phyloP scores from a whole-genome alignment of 2,797 vertebrate species.

The Lemur catta region DNA sequence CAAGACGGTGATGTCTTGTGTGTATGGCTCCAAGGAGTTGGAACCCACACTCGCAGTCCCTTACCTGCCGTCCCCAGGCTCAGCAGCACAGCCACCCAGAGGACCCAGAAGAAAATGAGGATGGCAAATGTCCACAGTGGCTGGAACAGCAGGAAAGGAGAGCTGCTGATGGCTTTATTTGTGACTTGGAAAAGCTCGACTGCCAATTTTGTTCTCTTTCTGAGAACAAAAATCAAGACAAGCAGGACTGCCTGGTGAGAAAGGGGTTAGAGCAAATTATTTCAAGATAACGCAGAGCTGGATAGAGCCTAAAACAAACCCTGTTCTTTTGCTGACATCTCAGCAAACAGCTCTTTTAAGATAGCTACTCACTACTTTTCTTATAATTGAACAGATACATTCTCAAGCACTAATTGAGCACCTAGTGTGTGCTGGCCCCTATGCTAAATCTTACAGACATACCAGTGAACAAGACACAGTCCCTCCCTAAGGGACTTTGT shows the following conservation, averaged over 20 bases:
- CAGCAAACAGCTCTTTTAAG: neutral
- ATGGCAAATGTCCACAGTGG: slow-evolving; percentile 85
- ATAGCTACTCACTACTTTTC: neutral
- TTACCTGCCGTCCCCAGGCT: slow-evolving; percentile 87
- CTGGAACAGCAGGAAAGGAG: slow-evolving; percentile 84
- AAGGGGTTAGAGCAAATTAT: slow-evolving; percentile 41
- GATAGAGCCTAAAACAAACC: neutral
- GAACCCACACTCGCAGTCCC: neutral
- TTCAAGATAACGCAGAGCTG: neutral
- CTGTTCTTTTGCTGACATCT: neutral
- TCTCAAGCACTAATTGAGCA: neutral
- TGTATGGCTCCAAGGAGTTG: fast-evolving
- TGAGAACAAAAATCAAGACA: slow-evolving; percentile 76
- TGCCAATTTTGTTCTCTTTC: slow-evolving; percentile 77
- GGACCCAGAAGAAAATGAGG: slow-evolving; percentile 84
- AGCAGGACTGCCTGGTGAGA: slow-evolving; percentile 82
- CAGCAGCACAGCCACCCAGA: slow-evolving; percentile 86
- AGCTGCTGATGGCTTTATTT: slow-evolving; percentile 78
- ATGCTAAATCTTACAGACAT: neutral
- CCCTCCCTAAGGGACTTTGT: neutral
- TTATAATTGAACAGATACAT: neutral
- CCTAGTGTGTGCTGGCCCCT: neutral
- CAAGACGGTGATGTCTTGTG: neutral
- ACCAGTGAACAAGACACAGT: neutral
- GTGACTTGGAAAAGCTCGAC: slow-evolving; percentile 81